These are phyloP conservation scores for Calypte anna DNA, from an alignment of 2,113 vertebrate species.

Conservation along the genomic window DNA sequence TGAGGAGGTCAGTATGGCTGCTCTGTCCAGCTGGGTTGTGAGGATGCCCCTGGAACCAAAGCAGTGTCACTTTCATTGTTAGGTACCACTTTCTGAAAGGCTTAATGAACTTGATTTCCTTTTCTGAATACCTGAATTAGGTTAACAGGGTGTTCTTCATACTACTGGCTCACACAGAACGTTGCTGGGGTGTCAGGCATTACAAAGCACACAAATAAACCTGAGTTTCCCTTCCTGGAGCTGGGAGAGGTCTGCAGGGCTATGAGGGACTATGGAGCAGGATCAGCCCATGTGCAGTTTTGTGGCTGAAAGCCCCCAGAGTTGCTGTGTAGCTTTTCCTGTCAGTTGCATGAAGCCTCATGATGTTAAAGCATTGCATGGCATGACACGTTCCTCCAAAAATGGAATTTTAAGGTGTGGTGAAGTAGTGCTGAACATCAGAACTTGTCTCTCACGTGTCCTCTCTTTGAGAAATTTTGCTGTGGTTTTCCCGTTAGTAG, in stretches of 20 bases:
- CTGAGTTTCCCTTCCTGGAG: neutral
- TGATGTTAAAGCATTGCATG: neutral
- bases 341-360: neutral
- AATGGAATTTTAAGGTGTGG: neutral
- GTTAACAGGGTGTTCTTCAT: neutral
- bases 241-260: neutral
- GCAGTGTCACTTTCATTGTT: neutral
- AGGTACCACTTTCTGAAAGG: neutral
- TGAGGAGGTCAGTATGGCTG: neutral
- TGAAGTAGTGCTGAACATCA: neutral
- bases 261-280: neutral
- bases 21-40: neutral
- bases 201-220: neutral
- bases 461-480: neutral
- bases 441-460: neutral
- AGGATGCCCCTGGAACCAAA: neutral
- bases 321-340: neutral
- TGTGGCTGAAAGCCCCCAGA: neutral
- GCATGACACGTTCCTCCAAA: neutral
- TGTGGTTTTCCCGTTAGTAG: neutral
- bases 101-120: neutral
- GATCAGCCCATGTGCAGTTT: neutral
- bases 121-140: neutral
- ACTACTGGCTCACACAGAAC: neutral
- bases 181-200: neutral